These are phyloP conservation scores for Parazoanthus atlanticus DNA, from an alignment of 92 coral and sea anemone genomes.

Conservation along the genomic window DNA sequence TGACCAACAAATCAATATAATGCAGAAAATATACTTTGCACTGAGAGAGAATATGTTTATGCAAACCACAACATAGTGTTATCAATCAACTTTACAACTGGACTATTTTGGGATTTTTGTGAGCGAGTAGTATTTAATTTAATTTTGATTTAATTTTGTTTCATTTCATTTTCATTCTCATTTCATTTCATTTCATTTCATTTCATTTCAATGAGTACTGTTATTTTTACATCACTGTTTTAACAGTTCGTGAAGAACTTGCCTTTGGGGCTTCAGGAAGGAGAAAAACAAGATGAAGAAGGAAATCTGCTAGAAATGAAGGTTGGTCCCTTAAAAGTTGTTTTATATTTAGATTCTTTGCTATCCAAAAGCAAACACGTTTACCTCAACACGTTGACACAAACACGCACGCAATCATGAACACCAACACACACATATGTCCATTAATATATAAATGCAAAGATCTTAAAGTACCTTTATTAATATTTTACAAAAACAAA, in stretches of 20 bases:
- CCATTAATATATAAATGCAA: no score
- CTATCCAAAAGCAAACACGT: neutral
- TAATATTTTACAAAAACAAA: no score
- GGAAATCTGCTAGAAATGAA: conserved; percentile 5
- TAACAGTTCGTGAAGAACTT: conserved; percentile 24
- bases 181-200: neutral
- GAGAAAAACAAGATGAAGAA: neutral
- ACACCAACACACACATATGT: no score
- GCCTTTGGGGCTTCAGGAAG: conserved; percentile 16
- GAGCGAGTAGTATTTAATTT: neutral
- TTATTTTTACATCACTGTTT: neutral
- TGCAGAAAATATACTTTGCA: no score
- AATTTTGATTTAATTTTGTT: neutral
- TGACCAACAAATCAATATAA: no score
- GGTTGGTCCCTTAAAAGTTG: conserved; percentile 1
- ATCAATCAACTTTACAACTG: neutral
- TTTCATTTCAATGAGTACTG: neutral
- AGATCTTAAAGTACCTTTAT: no score
- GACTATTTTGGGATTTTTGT: no score
- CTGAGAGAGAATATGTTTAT: neutral
- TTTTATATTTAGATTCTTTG: neutral
- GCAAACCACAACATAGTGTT: no score
- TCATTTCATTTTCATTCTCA: neutral
- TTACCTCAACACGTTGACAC: neutral
- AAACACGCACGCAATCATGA: no score